Base-by-base conservation (phyloP, 2,888 invertebrate species). In the Chloroclysta siterata region DNA sequence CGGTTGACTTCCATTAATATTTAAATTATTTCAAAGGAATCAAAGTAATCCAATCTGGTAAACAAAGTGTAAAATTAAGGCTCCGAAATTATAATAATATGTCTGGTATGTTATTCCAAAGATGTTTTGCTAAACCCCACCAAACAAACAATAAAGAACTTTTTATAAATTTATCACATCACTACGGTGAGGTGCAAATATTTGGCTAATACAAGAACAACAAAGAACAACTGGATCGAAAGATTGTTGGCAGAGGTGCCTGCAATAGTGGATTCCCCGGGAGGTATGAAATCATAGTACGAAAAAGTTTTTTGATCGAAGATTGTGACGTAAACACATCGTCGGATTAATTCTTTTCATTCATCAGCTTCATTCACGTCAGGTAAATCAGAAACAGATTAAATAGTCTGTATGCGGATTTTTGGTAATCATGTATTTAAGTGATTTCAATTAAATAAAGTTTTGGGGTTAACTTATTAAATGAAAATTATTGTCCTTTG, bases 141-240 rank as follows among this genome's bases (percentile, higher is more conserved):
- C 3, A 2, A 22, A 1, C 22, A 22, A 22, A 22, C 22, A 2
- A 17, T 46, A 5, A 83, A 83, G 81, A 83, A 82, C 80, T 77
- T 71, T 66, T 80, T 83, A 77, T 85, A 85, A 85, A 85, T 83
- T 83, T 84, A 86, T 89, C 84, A 84, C 81, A 84, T 80, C 78
- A 64, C 33, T 62, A 77, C 48, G 6, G 86, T 84, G 86, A 88
- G 84, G 87, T 85, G 87, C 80, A 84, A 86, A 87, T 85, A 86
- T 87, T 88, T 89, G 87, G 87, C 89, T 83, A 85, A 89, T 85
- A 87, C 84, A 84, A 83, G 84, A 85, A 84, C 82, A 87, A 87
- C 84, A 87, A 82, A 63, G 42, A 54, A 33, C 58, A 33, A 46
- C 60, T 84, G 83, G 85, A 85, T 84, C 83, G 86, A 83, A 78